Evolutionary conservation across 2,888 invertebrate genomes (phyloP), one percentile per base, ranked within the genome.

Genomic region (Argyresthia goedartella): DNA sequence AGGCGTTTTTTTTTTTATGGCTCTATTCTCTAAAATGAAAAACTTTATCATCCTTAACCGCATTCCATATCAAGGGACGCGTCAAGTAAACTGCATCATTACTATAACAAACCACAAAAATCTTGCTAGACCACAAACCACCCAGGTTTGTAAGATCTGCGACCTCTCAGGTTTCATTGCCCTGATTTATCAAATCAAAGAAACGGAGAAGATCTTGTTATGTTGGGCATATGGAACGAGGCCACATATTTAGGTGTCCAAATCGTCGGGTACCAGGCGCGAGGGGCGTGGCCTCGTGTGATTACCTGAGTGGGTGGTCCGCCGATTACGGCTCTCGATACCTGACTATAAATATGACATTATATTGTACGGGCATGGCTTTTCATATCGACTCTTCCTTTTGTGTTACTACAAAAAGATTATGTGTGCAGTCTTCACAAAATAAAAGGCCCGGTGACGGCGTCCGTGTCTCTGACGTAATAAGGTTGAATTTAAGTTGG

Each of bases 231-330:
- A 59, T 59, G 67, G 62, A 65, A 67, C 62, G 65, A 67, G 72
- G 69, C 77, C 39, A 69, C 64, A 66, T 68, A 73, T 70, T 73
- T 69, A 71, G 70, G 13, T 54, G 54, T 54, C 71, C 65, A 76
- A 76, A 80, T 80, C 76, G 76, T 73, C 69, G 71, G 73, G 70
- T 76, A 41, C 36, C 47, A 34, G 43, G 70, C 67, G 59, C 58
- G 60, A 63, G 64, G 66, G 82, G 81, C 79, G 82, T 69, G 76
- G 74, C 64, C 57, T 58, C 39, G 51, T 53, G 66, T 68, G 73
- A 77, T 73, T 68, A 67, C 64, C 70, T 53, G 60, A 63, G 67
- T 81, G 81, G 81, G 84, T 82, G 84, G 82, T 74, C 82, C 61
- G 49, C 61, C 54, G 64, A 66, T 50, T 35, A 51, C 36, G 34